A percentile compares a stretch with the other conserved stretches of the same genome.
Evolutionary conservation across 2,888 invertebrate species (phyloP).

Genomic region (Arge pagana): DNA sequence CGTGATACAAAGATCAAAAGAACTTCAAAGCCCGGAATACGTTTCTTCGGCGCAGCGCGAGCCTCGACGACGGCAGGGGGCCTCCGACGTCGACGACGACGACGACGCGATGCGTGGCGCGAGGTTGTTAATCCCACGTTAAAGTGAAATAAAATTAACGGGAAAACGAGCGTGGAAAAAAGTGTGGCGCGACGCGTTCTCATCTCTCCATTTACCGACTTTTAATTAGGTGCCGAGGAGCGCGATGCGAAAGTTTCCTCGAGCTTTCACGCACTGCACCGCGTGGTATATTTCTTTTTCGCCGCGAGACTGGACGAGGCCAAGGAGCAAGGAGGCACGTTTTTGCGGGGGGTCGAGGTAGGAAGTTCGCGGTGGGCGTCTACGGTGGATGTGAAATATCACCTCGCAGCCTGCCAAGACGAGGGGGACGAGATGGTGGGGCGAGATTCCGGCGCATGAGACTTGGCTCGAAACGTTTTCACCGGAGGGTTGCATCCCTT

Average conservation of each 20-base stretch:
- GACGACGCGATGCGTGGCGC: too few species aligned
- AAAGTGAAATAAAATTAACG: neutral
- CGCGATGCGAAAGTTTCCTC: slow-evolving; percentile 11
- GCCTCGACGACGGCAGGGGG: too few species aligned
- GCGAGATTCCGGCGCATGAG: slow-evolving; percentile 12
- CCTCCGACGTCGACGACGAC: too few species aligned
- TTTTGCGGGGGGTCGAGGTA: slow-evolving; percentile 7
- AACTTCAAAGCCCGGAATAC: neutral
- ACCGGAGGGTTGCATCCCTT: slow-evolving; percentile 4
- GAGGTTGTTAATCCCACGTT: too few species aligned
- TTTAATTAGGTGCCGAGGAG: slow-evolving; percentile 18
- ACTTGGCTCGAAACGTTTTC: slow-evolving; percentile 17
- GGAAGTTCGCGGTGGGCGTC: slow-evolving; percentile 9
- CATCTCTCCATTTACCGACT: neutral
- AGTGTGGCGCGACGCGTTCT: neutral
- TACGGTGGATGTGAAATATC: slow-evolving; percentile 18
- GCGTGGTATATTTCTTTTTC: slow-evolving; percentile 5
- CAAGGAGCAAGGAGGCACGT: neutral
- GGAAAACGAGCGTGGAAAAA: neutral
- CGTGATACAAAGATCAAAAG: too few species aligned
- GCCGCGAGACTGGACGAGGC: slow-evolving; percentile 1
- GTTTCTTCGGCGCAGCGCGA: too few species aligned
- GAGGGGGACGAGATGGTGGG: neutral
- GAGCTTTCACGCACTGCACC: slow-evolving; percentile 3
- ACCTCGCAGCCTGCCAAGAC: slow-evolving; percentile 12